A percentile compares a stretch with the other conserved stretches of the same genome.
These are phyloP conservation scores for Lepidurus apus DNA, from an alignment of 1,140 invertebrate genomes.

Conservation along the genomic window DNA sequence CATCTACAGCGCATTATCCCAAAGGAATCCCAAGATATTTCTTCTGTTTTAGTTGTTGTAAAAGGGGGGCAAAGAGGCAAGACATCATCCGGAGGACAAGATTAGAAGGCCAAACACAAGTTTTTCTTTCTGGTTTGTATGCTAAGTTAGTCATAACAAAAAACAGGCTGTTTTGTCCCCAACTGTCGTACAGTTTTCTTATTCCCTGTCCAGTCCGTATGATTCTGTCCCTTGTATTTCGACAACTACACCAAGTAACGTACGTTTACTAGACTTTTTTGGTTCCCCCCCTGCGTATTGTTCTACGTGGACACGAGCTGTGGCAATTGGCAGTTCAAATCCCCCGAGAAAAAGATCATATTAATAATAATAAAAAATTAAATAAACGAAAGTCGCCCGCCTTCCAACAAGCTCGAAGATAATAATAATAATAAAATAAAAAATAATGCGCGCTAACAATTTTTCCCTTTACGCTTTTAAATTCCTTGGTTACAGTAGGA, in stretches of 20 bases:
- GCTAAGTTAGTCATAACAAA: neutral
- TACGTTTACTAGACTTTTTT: neutral
- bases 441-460: neutral
- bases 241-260: no score
- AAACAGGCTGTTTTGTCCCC: neutral
- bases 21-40: neutral
- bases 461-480: constrained; percentile 7
- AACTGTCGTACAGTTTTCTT: neutral
- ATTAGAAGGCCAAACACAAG: neutral
- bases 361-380: neutral
- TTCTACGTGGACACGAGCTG: neutral
- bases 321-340: neutral
- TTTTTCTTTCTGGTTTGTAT: neutral
- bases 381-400: neutral
- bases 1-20: neutral
- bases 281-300: neutral
- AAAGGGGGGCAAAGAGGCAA: constrained; percentile 9
- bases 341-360: neutral
- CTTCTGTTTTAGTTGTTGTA: neutral
- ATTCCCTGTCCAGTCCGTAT: no score
- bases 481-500: constrained; percentile 8
- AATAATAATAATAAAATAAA: neutral
- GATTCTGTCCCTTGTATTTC: no score
- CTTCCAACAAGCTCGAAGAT: neutral
- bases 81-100: neutral